These are phyloP conservation scores for Diarsia rubi DNA, from an alignment of 2,888 invertebrate species.

Conservation along the genomic window DNA sequence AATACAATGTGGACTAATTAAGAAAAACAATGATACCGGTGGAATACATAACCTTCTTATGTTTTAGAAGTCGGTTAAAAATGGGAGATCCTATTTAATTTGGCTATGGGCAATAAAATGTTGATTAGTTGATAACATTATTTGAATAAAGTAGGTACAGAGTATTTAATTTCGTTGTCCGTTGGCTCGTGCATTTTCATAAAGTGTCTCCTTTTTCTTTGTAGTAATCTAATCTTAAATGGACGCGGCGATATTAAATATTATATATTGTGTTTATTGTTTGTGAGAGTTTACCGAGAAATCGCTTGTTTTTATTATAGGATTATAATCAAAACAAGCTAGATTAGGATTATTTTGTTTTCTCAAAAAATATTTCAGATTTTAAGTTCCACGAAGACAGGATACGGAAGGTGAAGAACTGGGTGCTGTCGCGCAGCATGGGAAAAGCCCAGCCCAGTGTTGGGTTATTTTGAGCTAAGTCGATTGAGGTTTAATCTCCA, in stretches of 20 bases:
- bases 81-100: too few species aligned
- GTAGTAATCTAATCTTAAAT: conserved; percentile 52
- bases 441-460: not conserved
- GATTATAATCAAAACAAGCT: too few species aligned
- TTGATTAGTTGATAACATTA: not conserved
- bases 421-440: not conserved
- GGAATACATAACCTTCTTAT: not conserved
- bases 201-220: conserved; percentile 21
- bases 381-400: not conserved
- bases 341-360: too few species aligned
- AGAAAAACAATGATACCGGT: not conserved
- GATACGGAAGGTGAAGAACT: not conserved
- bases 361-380: not conserved
- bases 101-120: not conserved
- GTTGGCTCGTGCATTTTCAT: not conserved
- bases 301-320: conserved; percentile 3
- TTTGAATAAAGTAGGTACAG: not conserved
- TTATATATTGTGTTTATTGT: conserved; percentile 47
- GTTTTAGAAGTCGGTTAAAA: not conserved
- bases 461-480: not conserved
- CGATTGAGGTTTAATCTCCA: not conserved
- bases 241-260: conserved; percentile 31
- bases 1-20: too few species aligned
- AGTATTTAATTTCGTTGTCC: conserved; percentile 1
- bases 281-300: conserved; percentile 33